Conservation (phyloP, 2,888 invertebrate genomes). For the Drosophila austrosaltans region DNA sequence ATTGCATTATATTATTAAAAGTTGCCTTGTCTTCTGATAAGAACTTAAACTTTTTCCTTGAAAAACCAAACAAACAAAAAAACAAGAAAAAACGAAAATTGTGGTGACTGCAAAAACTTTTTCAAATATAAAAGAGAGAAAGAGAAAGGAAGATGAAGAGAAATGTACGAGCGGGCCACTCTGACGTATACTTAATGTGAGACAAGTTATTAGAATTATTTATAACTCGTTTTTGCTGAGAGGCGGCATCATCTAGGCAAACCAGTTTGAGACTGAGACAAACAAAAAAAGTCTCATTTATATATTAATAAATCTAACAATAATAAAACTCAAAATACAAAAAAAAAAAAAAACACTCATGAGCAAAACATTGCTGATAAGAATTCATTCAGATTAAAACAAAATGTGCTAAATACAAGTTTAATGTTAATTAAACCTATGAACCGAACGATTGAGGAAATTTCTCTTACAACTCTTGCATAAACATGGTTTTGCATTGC, state of each 20-base stretch:
- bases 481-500: not conserved
- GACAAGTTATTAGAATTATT: conserved; percentile 4
- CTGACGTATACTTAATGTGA: conserved; percentile 15
- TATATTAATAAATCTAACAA: conserved; percentile 1
- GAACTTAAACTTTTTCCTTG: conserved; percentile 40
- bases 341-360: conserved; percentile 36
- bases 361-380: conserved; percentile 21
- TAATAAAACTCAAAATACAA: conserved; percentile 33
- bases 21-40: conserved; percentile 43
- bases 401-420: not conserved
- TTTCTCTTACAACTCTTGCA: conserved; percentile 4
- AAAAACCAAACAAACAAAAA: conserved; percentile 24
- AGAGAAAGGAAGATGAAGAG: not conserved
- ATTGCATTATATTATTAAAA: conserved; percentile 58
- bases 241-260: conserved; percentile 12
- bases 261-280: conserved; percentile 20
- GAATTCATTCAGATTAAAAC: conserved; percentile 32
- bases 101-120: conserved; percentile 11
- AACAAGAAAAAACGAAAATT: conserved; percentile 5
- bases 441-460: conserved; percentile 19
- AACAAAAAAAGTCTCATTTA: not conserved
- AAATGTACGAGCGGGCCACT: not conserved
- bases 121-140: not conserved
- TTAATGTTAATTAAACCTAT: conserved; percentile 23
- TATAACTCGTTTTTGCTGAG: conserved; percentile 35